Evolutionary conservation across 2,113 vertebrate genomes (phyloP).

Genomic region (Callorhinus ursinus): DNA sequence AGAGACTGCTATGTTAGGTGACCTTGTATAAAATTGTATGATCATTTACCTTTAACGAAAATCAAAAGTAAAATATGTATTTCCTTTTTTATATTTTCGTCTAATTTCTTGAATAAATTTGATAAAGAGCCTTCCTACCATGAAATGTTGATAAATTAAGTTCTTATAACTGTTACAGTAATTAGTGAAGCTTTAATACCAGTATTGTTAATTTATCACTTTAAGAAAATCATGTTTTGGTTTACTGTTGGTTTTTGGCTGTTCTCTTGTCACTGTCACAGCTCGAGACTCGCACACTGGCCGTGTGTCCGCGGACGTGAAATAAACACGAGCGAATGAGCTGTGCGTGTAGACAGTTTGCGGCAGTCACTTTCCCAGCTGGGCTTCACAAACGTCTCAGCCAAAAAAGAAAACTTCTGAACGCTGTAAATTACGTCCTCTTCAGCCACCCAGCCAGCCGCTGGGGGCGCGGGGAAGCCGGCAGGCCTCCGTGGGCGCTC

Average conservation of each 20-base stretch:
- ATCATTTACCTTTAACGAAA: slow-evolving; percentile 80
- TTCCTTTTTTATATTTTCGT: slow-evolving; percentile 83
- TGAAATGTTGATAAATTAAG: slow-evolving; percentile 82
- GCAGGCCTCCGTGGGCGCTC: slow-evolving; percentile 77
- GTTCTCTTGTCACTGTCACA: slow-evolving; percentile 82
- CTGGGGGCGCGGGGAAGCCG: not conserved
- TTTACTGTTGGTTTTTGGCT: slow-evolving; percentile 83
- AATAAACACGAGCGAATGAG: slow-evolving; percentile 84
- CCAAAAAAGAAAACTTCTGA: slow-evolving; percentile 56
- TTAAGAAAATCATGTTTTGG: slow-evolving; percentile 82
- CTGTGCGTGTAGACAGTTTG: slow-evolving; percentile 80
- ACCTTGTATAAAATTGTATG: slow-evolving; percentile 84
- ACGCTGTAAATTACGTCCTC: not conserved
- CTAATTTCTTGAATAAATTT: slow-evolving; percentile 87
- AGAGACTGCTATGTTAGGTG: slow-evolving; percentile 81
- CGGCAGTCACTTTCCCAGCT: slow-evolving; percentile 78
- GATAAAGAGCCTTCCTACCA: slow-evolving; percentile 85
- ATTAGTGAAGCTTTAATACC: slow-evolving; percentile 80
- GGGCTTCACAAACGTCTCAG: slow-evolving; percentile 60
- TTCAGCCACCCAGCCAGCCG: not conserved
- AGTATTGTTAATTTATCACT: slow-evolving; percentile 83
- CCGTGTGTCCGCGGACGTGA: slow-evolving; percentile 82
- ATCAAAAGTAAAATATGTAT: slow-evolving; percentile 84
- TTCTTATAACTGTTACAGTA: slow-evolving; percentile 78
- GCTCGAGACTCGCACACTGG: slow-evolving; percentile 79